Evolutionary conservation across 1,140 invertebrate species (phyloP).

Genomic region (Diorhabda sublineata): DNA sequence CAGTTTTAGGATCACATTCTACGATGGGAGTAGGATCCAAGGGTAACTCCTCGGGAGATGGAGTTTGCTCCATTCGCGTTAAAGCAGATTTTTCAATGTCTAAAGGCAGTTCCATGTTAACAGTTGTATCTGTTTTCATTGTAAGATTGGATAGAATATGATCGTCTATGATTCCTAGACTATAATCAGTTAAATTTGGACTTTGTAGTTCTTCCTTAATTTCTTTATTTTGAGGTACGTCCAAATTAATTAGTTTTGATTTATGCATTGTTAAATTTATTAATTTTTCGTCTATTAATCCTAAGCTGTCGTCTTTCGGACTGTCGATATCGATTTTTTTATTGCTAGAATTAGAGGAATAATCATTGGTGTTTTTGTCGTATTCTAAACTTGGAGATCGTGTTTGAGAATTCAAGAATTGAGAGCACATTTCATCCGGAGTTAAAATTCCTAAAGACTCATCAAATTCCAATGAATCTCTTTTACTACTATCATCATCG

Average conservation of each 20-base stretch:
- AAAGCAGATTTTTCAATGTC: constrained; percentile 40
- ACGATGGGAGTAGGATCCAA: constrained; percentile 59
- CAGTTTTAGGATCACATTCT: constrained; percentile 52
- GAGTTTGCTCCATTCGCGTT: constrained; percentile 64
- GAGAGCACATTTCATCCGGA: constrained; percentile 73
- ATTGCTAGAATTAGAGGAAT: background rate
- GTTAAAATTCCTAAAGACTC: constrained; percentile 81
- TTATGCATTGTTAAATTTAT: background rate
- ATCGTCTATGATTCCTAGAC: constrained; percentile 41
- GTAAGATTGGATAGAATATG: constrained; percentile 34
- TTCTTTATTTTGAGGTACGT: background rate
- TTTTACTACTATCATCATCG: constrained; percentile 31
- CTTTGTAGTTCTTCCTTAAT: constrained; percentile 30
- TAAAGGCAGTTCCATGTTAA: constrained; percentile 57
- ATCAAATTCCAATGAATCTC: constrained; percentile 48
- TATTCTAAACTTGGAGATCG: constrained; percentile 37
- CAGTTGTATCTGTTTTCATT: constrained; percentile 50
- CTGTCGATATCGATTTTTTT: constrained; percentile 6
- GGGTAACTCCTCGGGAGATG: constrained; percentile 76
- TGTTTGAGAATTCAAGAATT: constrained; percentile 53
- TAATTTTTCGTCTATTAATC: background rate
- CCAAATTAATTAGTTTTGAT: background rate
- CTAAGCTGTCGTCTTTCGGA: constrained; percentile 14
- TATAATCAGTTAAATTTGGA: constrained; percentile 40
- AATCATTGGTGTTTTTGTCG: constrained; percentile 22